phyloP scores from a whole-genome alignment of 2,888 invertebrate species.

The Podabrus alpinus region DNA sequence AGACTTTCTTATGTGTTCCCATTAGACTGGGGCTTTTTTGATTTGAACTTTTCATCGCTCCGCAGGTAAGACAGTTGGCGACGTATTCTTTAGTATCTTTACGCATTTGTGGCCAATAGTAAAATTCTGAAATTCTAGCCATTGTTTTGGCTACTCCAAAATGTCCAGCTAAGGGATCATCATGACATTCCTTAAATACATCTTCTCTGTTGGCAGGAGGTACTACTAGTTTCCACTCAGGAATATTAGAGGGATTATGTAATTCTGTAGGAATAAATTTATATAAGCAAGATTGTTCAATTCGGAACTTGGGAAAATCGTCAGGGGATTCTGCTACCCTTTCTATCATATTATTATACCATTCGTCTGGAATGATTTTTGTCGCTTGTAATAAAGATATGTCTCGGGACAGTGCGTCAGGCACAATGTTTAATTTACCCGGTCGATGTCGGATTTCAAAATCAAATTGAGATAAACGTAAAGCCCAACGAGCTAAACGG shows the following conservation, averaged over 20 bases:
- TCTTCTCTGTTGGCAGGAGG: constrained; percentile 20
- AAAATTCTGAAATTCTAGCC: constrained; percentile 24
- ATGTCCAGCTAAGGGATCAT: constrained; percentile 23
- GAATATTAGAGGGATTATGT: not conserved
- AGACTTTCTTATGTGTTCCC: not conserved
- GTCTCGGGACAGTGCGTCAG: too few relatives aligned
- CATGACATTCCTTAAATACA: constrained; percentile 26
- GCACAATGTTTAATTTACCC: too few relatives aligned
- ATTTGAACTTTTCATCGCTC: not conserved
- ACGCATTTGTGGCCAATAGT: constrained; percentile 31
- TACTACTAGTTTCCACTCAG: constrained; percentile 36
- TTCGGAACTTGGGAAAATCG: not conserved
- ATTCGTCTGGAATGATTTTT: not conserved
- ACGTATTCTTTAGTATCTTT: constrained; percentile 4
- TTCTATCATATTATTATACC: not conserved
- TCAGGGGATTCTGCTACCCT: not conserved
- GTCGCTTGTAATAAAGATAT: too few relatives aligned
- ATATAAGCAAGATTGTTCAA: not conserved
- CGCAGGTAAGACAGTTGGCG: not conserved
- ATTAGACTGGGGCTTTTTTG: not conserved
- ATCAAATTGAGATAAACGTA: too few relatives aligned
- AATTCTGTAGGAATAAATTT: not conserved
- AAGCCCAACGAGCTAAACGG: too few relatives aligned
- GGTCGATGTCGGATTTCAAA: too few relatives aligned
- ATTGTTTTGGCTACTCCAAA: constrained; percentile 36